These are phyloP conservation scores for Drosophila pallidifrons DNA, from an alignment of 1,140 invertebrate genomes.

Conservation along the genomic window DNA sequence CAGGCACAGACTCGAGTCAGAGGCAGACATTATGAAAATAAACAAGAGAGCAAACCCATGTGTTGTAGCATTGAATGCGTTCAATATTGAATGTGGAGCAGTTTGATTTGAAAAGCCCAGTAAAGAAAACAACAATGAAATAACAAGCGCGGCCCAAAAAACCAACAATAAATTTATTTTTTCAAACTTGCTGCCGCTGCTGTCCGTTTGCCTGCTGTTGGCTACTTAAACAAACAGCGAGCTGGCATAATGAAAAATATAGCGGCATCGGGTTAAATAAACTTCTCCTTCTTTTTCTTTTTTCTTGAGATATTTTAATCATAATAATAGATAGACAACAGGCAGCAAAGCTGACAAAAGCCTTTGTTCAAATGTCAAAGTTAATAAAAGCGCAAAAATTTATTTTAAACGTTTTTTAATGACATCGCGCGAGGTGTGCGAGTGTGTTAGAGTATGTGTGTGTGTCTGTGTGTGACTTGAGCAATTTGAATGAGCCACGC, in stretches of 20 bases:
- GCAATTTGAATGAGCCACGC: slow-evolving; percentile 76
- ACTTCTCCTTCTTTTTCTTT: slow-evolving; percentile 47
- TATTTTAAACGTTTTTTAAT: slow-evolving; percentile 84
- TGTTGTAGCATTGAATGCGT: slow-evolving; percentile 67
- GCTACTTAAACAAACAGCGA: slow-evolving; percentile 80
- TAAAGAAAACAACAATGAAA: slow-evolving; percentile 79
- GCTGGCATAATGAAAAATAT: slow-evolving; percentile 64
- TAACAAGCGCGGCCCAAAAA: slow-evolving; percentile 61
- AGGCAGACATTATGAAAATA: slow-evolving; percentile 73
- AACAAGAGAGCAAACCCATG: slow-evolving; percentile 64
- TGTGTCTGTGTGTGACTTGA: slow-evolving; percentile 51
- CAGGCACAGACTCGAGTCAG: slow-evolving; percentile 45
- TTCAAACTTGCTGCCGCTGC: slow-evolving; percentile 42
- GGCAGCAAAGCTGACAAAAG: slow-evolving; percentile 78
- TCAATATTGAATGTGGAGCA: slow-evolving; percentile 82
- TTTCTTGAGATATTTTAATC: slow-evolving; percentile 76
- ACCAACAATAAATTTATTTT: slow-evolving; percentile 63
- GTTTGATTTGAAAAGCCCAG: slow-evolving; percentile 76
- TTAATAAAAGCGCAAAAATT: slow-evolving; percentile 83
- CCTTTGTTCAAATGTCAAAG: slow-evolving; percentile 79
- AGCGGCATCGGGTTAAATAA: slow-evolving; percentile 78
- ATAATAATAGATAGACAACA: slow-evolving; percentile 78
- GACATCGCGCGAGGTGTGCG: slow-evolving; percentile 62
- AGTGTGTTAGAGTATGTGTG: slow-evolving; percentile 31
- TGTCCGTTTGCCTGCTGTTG: slow-evolving; percentile 32